Conservation (phyloP, 92 coral and sea anemone genomes). For the Metridium senile region DNA sequence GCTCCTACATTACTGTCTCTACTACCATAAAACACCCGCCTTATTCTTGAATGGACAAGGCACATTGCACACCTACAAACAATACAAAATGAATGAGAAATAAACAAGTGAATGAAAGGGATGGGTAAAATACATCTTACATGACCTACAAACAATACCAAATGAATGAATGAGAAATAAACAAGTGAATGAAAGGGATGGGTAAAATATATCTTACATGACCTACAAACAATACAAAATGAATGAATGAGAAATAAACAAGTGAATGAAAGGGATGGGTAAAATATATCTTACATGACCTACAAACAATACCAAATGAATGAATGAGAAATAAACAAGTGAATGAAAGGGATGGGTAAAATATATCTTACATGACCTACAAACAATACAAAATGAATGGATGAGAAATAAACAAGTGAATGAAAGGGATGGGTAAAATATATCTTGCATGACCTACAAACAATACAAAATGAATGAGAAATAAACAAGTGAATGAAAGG, state of each 20-base stretch:
- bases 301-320: not conserved
- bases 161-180: not conserved
- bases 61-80: conserved; percentile 96
- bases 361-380: conserved; percentile 80
- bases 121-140: too few relatives aligned
- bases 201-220: too few relatives aligned
- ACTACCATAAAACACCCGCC: conserved; percentile 88
- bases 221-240: too few relatives aligned
- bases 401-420: too few relatives aligned
- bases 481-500: not conserved
- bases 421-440: too few relatives aligned
- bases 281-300: too few relatives aligned
- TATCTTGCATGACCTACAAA: too few relatives aligned
- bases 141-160: too few relatives aligned
- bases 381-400: too few relatives aligned
- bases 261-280: not conserved
- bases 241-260: not conserved
- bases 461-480: not conserved
- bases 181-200: too few relatives aligned
- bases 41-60: conserved; percentile 87
- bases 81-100: not conserved
- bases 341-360: not conserved
- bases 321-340: not conserved
- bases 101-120: not conserved
- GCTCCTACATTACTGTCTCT: conserved; percentile 60